A percentile compares a stretch with the other conserved stretches of the same genome.
phyloP scores from a whole-genome alignment of 2,797 vertebrate genomes.

The Harpagifer antarcticus region DNA sequence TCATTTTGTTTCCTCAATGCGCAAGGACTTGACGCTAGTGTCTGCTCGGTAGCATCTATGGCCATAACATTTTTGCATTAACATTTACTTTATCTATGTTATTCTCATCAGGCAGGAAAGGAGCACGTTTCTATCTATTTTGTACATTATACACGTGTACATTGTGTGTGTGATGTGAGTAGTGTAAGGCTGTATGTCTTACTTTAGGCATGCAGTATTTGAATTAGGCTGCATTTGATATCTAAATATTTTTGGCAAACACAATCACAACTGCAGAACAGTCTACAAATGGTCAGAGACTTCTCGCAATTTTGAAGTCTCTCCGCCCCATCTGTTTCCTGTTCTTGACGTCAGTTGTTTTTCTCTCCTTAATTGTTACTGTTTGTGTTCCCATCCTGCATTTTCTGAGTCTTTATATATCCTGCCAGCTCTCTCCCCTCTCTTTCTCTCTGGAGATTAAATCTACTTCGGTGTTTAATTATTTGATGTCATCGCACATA shows the following conservation, averaged over 20 bases:
- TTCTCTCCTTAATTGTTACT: constrained; percentile 41
- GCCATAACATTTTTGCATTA: background rate
- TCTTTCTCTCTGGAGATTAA: constrained; percentile 31
- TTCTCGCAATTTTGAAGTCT: constrained; percentile 33
- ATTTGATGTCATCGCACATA: constrained; percentile 35
- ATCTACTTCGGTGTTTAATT: constrained; percentile 25
- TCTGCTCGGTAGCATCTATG: background rate
- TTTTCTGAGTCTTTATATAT: constrained; percentile 40
- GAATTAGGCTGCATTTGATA: background rate
- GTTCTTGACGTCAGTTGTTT: constrained; percentile 38
- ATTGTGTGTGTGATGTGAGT: background rate
- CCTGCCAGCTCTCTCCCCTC: constrained; percentile 25
- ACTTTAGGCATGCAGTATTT: constrained; percentile 7
- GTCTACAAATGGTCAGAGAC: constrained; percentile 33
- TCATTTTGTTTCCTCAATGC: background rate
- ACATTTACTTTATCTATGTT: background rate
- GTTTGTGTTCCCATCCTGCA: constrained; percentile 22
- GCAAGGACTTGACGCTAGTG: background rate
- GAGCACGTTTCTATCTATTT: background rate
- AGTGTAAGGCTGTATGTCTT: background rate
- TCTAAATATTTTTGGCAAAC: constrained; percentile 4
- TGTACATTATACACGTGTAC: background rate
- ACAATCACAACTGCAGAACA: constrained; percentile 26
- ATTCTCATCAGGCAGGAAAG: background rate
- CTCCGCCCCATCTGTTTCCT: constrained; percentile 47